phyloP scores from a whole-genome alignment of 2,797 vertebrate species.

The Brachyalestes nurse region DNA sequence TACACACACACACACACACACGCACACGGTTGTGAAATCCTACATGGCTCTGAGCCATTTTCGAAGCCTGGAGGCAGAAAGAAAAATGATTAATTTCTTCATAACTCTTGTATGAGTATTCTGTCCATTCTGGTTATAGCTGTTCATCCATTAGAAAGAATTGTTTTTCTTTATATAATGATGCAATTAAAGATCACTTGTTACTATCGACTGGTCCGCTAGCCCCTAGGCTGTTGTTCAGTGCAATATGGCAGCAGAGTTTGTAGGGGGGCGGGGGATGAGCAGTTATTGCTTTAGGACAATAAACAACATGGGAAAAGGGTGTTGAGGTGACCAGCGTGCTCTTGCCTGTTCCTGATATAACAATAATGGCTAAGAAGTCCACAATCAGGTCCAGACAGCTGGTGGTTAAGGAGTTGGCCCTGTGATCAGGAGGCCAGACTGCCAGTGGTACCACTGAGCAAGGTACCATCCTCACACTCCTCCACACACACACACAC shows the following conservation, averaged over 20 bases:
- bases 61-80: neutral
- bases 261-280: neutral
- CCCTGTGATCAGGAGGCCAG: too few species aligned
- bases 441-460: too few species aligned
- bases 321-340: neutral
- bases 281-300: neutral
- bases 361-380: neutral
- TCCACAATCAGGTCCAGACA: too few species aligned
- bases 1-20: neutral
- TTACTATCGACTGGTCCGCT: neutral
- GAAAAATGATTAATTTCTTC: neutral
- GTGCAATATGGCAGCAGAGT: neutral
- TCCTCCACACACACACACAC: too few species aligned
- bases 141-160: conserved; percentile 6
- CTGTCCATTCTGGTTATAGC: conserved; percentile 4
- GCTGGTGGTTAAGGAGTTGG: too few species aligned
- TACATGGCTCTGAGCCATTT: neutral
- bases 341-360: neutral
- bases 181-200: conserved; percentile 1
- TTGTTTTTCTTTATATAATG: conserved; percentile 5
- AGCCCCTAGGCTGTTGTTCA: conserved; percentile 5
- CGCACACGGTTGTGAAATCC: neutral
- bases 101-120: neutral
- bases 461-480: too few species aligned
- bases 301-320: neutral